Percentiles rank a stretch among this genome's conserved stretches.
These are phyloP conservation scores for Diacarnus erythraeanus DNA, from an alignment of 37 sponge, comb jelly and placozoan species.

Conservation along the genomic window DNA sequence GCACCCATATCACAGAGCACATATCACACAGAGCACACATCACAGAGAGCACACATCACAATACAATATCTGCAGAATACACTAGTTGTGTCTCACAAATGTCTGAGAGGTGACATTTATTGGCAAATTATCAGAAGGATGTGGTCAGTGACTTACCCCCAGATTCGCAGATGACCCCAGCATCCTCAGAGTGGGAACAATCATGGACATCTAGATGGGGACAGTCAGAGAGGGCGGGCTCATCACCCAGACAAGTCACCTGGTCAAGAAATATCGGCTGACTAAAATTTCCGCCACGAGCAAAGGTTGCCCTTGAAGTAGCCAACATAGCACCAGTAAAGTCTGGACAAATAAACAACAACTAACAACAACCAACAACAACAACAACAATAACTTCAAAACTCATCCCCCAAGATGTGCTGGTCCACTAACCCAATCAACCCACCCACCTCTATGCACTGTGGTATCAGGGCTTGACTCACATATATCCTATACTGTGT, in stretches of 20 bases:
- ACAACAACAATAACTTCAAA: no score
- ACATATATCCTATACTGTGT: no score
- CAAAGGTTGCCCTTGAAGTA: background rate
- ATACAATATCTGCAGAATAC: background rate
- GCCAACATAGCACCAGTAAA: conserved; percentile 54
- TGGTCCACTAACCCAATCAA: background rate
- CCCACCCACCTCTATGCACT: no score
- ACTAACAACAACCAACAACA: no score
- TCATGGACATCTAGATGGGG: conserved; percentile 40
- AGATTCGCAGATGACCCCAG: conserved; percentile 76
- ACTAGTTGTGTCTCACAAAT: background rate
- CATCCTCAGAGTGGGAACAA: conserved; percentile 71
- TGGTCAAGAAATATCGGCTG: conserved; percentile 59
- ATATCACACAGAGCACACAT: no score
- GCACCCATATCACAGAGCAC: no score
- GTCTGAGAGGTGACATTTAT: background rate
- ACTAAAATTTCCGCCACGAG: background rate
- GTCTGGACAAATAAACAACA: no score
- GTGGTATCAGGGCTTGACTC: no score
- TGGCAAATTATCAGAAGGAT: background rate
- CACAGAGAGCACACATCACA: background rate
- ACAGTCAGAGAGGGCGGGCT: conserved; percentile 49
- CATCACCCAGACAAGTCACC: conserved; percentile 58
- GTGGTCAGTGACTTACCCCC: conserved; percentile 23
- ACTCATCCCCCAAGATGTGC: background rate